These are phyloP conservation scores for Arctocebus calabarensis DNA, from an alignment of 2,797 vertebrate genomes.

Conservation along the genomic window DNA sequence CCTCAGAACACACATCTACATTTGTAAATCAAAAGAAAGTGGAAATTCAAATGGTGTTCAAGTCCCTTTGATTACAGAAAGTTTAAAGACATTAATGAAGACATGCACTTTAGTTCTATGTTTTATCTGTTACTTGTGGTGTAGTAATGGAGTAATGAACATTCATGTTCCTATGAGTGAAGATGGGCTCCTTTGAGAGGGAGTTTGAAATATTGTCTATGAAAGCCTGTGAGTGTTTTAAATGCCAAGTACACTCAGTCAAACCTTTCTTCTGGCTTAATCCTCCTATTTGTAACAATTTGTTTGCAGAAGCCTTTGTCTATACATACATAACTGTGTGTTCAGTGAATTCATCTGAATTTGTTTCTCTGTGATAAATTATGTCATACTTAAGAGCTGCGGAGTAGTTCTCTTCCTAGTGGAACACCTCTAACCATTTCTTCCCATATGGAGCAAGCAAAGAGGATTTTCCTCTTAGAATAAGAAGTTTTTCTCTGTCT, in stretches of 20 bases:
- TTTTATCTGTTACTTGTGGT: background rate
- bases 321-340: background rate
- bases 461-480: conserved; percentile 41
- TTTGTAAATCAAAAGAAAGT: conserved; percentile 45
- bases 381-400: background rate
- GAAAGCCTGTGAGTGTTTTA: conserved; percentile 45
- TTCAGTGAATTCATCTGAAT: conserved; percentile 41
- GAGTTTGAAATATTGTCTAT: background rate
- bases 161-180: conserved; percentile 21
- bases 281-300: conserved; percentile 49
- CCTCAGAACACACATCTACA: background rate
- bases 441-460: background rate
- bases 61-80: conserved; percentile 39
- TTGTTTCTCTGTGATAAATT: conserved; percentile 6
- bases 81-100: conserved; percentile 47
- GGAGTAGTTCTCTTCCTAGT: background rate
- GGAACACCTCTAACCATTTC: background rate
- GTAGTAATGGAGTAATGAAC: conserved; percentile 2
- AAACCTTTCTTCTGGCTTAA: conserved; percentile 53
- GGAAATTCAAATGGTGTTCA: conserved; percentile 40
- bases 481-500: conserved; percentile 33
- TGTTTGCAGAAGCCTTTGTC: conserved; percentile 36
- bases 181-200: conserved; percentile 40
- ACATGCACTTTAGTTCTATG: background rate
- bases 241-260: background rate